Conservation (phyloP, 2,888 invertebrate genomes). For the Piscicola geometra region DNA sequence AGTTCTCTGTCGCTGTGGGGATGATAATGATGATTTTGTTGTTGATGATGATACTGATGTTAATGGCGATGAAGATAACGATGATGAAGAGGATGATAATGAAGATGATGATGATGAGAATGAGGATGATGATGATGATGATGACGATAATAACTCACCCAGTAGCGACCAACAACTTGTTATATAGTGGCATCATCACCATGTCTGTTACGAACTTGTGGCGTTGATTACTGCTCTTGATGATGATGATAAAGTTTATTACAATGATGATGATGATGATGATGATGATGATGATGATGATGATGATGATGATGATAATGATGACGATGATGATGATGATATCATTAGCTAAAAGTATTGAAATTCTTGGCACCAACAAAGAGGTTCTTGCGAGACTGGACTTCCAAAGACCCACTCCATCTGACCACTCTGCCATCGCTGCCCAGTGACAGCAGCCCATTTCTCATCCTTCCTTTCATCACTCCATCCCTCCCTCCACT, state of each 20-base stretch:
- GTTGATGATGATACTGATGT: too few relatives aligned
- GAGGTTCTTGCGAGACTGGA: too few relatives aligned
- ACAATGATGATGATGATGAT: background rate
- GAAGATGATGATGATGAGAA: too few relatives aligned
- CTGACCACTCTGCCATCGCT: too few relatives aligned
- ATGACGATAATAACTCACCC: constrained; percentile 34
- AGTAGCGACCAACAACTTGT: constrained; percentile 47
- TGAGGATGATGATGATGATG: too few relatives aligned
- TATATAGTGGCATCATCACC: constrained; percentile 54
- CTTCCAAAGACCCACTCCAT: too few relatives aligned
- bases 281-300: background rate
- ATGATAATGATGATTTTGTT: background rate
- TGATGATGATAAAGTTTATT: constrained; percentile 49
- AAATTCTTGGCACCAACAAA: too few relatives aligned
- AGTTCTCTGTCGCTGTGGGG: constrained; percentile 55
- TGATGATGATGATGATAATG: constrained; percentile 5
- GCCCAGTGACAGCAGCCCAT: too few relatives aligned
- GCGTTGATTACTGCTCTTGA: constrained; percentile 37
- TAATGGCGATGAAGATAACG: too few relatives aligned
- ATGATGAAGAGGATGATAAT: too few relatives aligned
- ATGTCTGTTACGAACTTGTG: constrained; percentile 57
- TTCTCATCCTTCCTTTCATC: too few relatives aligned
- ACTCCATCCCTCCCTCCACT: background rate
- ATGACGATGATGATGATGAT: constrained; percentile 7
- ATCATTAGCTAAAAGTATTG: too few relatives aligned